Evolutionary conservation across 2,888 invertebrate species (phyloP).

Genomic region (Acanthosoma haemorrhoidale): DNA sequence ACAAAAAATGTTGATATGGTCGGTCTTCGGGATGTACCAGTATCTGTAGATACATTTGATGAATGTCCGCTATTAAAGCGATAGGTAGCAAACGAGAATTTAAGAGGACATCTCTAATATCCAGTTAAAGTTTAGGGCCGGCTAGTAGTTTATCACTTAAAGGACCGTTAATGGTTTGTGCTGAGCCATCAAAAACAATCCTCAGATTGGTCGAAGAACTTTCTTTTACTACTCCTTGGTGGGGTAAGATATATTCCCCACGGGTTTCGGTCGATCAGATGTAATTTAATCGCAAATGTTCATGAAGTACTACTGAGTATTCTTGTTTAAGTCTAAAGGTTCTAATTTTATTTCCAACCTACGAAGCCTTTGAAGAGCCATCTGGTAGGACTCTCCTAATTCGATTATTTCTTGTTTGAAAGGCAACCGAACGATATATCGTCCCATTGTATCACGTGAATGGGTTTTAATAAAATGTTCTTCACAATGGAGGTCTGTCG

Average conservation of each 20-base stretch:
- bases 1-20: constrained; percentile 41
- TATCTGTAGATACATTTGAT: constrained; percentile 34
- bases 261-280: neutral
- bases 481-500: no score
- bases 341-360: neutral
- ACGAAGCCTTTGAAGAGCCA: neutral
- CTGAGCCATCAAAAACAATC: neutral
- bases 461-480: no score
- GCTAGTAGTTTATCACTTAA: no score
- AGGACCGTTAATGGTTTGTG: neutral
- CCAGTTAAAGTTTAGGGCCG: no score
- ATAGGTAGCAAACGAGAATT: neutral
- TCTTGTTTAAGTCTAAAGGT: neutral
- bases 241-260: neutral
- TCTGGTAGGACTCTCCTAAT: neutral
- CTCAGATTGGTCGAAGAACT: neutral
- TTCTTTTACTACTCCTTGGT: neutral
- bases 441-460: no score
- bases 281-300: neutral
- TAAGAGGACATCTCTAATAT: neutral
- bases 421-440: no score
- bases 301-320: neutral
- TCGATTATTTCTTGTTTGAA: no score
- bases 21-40: constrained; percentile 32
- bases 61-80: no score